Evolutionary conservation across 2,888 invertebrate genomes (phyloP), one percentile per base, ranked within the genome.

Genomic region (Callyntrura guangdongensis): DNA sequence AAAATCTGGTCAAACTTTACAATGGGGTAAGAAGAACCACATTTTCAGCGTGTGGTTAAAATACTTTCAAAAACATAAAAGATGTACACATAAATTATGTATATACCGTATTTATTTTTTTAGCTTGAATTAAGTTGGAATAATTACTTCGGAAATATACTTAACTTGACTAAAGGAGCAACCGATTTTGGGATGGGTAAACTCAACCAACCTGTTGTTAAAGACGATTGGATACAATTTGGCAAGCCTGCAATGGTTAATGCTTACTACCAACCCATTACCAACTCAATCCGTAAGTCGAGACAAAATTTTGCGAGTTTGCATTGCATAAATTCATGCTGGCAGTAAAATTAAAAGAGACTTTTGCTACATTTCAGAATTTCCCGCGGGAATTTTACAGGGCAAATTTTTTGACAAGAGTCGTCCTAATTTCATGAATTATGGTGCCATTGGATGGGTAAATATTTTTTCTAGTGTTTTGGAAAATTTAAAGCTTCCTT

Each of bases 341-440:
- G 11, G 47, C 61, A 61, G 14, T 61, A 14, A 11, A 11, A 6
- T 67, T 25, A 20, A n/a, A n/a, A n/a, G n/a, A n/a, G n/a, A n/a
- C n/a, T n/a, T n/a, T n/a, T n/a, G n/a, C n/a, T n/a, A n/a, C n/a
- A n/a, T 61, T 89, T 22, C 25, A 86, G 91, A 93, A 81, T 92
- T 91, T 45, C 90, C 91, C 9, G 90, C 92, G 11, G 92, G 91
- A 14, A 91, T 95, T 88, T 94, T 95, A 4, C 95, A 95, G 92
- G 95, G 95, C 14, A 95, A 95, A 4, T 95, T 95, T 94, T 95
- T 95, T 93, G 95, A 95, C 92, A 95, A 95, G 92, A 95, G 95
- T 64, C 95, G 95, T 82, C 95, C 95, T 47, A 95, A 94, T 94
- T 95, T 95, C 82, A 92, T 94, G 91, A 95, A 95, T 91, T 95